Percentiles rank a stretch among this genome's conserved stretches.
Evolutionary conservation across 2,888 invertebrate genomes (phyloP).

Genomic region (Lithosia quadra): DNA sequence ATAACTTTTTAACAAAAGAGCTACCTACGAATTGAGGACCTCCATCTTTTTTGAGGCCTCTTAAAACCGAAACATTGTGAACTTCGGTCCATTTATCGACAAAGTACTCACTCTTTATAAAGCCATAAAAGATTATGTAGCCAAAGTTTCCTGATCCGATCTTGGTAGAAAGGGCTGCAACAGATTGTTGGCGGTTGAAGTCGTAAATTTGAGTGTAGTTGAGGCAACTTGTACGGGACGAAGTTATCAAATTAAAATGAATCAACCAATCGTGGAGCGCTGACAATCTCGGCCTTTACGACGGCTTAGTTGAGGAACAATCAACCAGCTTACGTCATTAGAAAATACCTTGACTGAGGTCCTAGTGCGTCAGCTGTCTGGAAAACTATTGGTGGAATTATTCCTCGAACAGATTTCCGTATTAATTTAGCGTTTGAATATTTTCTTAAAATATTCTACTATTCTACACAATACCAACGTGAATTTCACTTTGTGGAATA

Average conservation of each 20-base stretch:
- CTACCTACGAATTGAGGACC: background rate
- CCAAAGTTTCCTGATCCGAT: background rate
- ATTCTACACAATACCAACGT: too few relatives aligned
- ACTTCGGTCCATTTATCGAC: background rate
- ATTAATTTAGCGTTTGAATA: background rate
- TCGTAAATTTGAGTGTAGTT: constrained; percentile 17
- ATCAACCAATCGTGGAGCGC: constrained; percentile 2
- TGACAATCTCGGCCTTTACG: background rate
- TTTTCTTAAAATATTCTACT: too few relatives aligned
- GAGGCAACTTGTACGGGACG: background rate
- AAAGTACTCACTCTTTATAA: background rate
- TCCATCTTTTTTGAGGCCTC: background rate
- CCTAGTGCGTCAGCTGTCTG: background rate
- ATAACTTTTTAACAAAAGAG: background rate
- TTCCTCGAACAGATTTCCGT: background rate
- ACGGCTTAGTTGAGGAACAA: background rate
- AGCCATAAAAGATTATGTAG: constrained; percentile 5
- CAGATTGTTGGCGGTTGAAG: constrained; percentile 9
- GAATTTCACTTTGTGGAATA: too few relatives aligned
- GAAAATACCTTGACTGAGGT: background rate
- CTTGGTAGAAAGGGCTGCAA: background rate
- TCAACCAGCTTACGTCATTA: background rate
- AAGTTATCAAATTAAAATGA: constrained; percentile 15
- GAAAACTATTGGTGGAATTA: background rate
- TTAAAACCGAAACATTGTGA: background rate